These are phyloP conservation scores for Montipora cactus DNA, from an alignment of 64 coral and sea anemone species.

Conservation along the genomic window DNA sequence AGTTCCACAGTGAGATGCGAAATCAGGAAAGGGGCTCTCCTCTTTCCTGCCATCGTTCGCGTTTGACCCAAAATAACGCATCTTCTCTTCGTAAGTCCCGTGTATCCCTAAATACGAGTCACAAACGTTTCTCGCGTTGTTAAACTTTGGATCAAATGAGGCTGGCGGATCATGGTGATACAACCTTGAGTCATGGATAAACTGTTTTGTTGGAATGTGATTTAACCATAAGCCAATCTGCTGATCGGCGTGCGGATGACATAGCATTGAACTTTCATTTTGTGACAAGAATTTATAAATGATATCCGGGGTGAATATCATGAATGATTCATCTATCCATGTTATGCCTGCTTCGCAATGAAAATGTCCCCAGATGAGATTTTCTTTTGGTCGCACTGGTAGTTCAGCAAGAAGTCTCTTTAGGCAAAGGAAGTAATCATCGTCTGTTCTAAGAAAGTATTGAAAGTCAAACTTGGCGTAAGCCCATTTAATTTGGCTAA, in stretches of 20 bases:
- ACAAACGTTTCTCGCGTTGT: constrained; percentile 26
- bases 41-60: constrained; percentile 27
- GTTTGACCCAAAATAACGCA: constrained; percentile 11
- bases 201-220: constrained; percentile 4
- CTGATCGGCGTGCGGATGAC: constrained; percentile 69
- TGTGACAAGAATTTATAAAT: constrained; percentile 57
- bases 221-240: constrained; percentile 71
- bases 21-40: background rate
- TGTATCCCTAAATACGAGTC: constrained; percentile 55
- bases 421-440: constrained; percentile 71
- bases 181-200: constrained; percentile 31
- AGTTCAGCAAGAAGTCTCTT: constrained; percentile 57
- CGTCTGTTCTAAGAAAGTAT: constrained; percentile 55
- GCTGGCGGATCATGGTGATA: constrained; percentile 3
- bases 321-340: constrained; percentile 53
- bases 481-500: constrained; percentile 62
- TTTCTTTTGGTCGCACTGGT: constrained; percentile 25
- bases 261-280: constrained; percentile 31
- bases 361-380: constrained; percentile 55
- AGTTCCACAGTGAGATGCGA: background rate
- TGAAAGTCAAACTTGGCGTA: constrained; percentile 39
- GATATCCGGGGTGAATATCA: constrained; percentile 60
- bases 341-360: constrained; percentile 36
- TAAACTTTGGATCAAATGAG: background rate
- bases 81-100: constrained; percentile 5